A percentile compares a stretch with the other conserved stretches of the same genome.
Conservation (phyloP, 2,797 vertebrate genomes). For the Myripristis murdjan region DNA sequence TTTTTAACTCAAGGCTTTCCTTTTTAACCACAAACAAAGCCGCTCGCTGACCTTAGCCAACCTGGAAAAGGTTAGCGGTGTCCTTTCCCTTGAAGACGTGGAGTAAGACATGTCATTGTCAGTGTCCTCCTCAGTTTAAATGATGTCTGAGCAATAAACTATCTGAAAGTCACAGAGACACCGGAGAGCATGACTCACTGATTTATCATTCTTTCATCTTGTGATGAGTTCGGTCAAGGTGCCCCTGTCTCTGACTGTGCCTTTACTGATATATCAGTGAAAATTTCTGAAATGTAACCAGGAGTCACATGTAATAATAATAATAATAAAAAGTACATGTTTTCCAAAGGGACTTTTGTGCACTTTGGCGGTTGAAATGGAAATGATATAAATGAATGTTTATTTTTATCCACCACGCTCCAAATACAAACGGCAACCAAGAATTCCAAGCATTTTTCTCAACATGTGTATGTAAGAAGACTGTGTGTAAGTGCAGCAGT, state of each 20-base stretch:
- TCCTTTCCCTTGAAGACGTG: conserved; percentile 8
- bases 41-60: too few species aligned
- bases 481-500: conserved; percentile 4
- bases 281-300: conserved; percentile 40
- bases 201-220: conserved; percentile 62
- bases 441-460: not conserved
- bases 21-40: too few species aligned
- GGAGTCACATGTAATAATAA: conserved; percentile 50
- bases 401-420: not conserved
- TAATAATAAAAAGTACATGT: not conserved
- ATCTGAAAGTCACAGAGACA: conserved; percentile 41
- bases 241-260: conserved; percentile 44
- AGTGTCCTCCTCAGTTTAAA: conserved; percentile 49
- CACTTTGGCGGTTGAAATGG: conserved; percentile 16
- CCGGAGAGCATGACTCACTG: conserved; percentile 33
- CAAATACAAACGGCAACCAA: not conserved
- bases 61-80: conserved; percentile 13
- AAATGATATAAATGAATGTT: conserved; percentile 20
- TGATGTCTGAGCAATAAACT: conserved; percentile 57
- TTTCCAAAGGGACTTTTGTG: not conserved
- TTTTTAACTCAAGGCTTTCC: too few species aligned
- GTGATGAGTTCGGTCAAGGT: conserved; percentile 71
- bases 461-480: not conserved
- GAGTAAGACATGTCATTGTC: conserved; percentile 18
- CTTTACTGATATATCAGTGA: conserved; percentile 43